Conservation (phyloP, 1,140 invertebrate species). For the Pentalonia nigronervosa region DNA sequence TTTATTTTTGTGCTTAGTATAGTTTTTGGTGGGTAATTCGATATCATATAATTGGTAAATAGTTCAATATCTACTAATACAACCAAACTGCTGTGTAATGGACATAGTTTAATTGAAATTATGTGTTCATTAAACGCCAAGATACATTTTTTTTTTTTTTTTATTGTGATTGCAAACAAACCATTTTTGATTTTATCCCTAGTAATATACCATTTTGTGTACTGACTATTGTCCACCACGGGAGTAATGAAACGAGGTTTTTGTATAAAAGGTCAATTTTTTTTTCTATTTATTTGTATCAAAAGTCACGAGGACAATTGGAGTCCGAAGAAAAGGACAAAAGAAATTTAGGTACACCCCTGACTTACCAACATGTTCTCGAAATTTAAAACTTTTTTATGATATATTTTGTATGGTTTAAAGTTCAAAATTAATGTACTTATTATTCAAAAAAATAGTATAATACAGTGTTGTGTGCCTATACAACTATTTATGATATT, state of each 20-base stretch:
- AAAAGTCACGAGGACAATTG: slow-evolving; percentile 13
- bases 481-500: not conserved
- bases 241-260: not conserved
- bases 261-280: not conserved
- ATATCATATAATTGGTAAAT: not conserved
- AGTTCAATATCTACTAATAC: not conserved
- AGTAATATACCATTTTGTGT: not conserved
- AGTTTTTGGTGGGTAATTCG: not conserved
- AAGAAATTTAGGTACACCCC: not conserved
- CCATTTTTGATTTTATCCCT: not conserved
- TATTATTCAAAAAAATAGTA: not conserved
- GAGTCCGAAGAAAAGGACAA: not conserved
- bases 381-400: not conserved
- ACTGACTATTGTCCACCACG: not conserved
- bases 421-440: not conserved
- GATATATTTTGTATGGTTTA: not conserved
- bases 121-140: not conserved
- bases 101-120: not conserved
- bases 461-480: not conserved
- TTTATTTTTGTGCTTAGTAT: not conserved
- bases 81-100: not conserved
- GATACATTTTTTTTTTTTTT: not conserved
- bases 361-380: not conserved
- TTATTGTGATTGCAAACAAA: not conserved
- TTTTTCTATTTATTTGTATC: slow-evolving; percentile 16